These are phyloP conservation scores for Saguinus midas DNA, from an alignment of 2,113 vertebrate species.

Conservation along the genomic window DNA sequence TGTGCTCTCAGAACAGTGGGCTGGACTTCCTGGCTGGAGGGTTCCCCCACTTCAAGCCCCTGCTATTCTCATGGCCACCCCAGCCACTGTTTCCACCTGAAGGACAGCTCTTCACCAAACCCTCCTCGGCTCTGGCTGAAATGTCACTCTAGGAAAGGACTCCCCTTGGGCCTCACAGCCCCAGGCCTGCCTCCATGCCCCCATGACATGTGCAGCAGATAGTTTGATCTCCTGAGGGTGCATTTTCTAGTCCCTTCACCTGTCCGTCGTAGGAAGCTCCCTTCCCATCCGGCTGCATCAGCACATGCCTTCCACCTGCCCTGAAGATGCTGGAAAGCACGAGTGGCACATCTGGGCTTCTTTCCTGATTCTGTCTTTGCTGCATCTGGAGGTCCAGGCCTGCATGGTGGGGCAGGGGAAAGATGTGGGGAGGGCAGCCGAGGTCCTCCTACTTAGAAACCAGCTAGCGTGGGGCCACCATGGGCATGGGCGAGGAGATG, in stretches of 20 bases:
- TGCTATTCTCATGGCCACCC: background rate
- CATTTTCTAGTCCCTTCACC: background rate
- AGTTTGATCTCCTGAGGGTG: background rate
- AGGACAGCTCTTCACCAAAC: background rate
- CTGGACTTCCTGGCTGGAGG: background rate
- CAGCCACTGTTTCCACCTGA: background rate
- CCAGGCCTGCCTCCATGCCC: too few relatives aligned
- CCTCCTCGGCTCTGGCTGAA: background rate
- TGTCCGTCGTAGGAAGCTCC: background rate
- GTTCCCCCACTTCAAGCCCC: background rate
- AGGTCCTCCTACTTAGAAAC: background rate
- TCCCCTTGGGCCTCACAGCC: background rate
- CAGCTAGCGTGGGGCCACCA: background rate
- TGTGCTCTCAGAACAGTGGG: background rate
- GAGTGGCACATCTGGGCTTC: fast-evolving
- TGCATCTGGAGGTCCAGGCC: background rate
- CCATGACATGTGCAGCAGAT: background rate
- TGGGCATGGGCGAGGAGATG: background rate
- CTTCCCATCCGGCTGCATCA: background rate
- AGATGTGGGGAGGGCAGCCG: background rate
- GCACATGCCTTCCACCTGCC: background rate
- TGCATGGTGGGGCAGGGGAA: too few relatives aligned
- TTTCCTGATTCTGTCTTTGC: background rate
- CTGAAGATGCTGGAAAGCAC: background rate
- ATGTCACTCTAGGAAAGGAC: background rate